These are phyloP conservation scores for Cybosia mesomella DNA, from an alignment of 2,888 invertebrate species.

Conservation along the genomic window DNA sequence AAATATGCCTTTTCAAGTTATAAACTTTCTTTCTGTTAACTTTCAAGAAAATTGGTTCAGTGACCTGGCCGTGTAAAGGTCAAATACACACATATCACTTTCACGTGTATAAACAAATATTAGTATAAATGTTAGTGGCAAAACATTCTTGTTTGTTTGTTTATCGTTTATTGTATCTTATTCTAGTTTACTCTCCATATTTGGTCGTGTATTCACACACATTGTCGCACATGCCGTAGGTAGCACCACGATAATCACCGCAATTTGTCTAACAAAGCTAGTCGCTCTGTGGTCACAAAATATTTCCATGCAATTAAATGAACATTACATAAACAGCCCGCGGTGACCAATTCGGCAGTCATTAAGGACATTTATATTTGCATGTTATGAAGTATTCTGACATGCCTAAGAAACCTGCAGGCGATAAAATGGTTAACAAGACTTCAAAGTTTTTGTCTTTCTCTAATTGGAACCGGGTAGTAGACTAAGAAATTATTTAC, in stretches of 20 bases:
- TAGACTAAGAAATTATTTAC: background rate
- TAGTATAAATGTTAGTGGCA: background rate
- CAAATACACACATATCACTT: background rate
- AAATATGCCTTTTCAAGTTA: too few relatives aligned
- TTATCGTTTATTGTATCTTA: too few relatives aligned
- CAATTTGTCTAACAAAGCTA: constrained; percentile 72
- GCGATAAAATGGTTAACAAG: constrained; percentile 22
- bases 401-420: constrained; percentile 30
- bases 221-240: constrained; percentile 16
- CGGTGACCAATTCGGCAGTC: constrained; percentile 69
- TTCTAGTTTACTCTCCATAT: background rate
- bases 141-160: too few relatives aligned
- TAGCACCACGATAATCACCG: constrained; percentile 58
- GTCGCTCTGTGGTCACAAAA: constrained; percentile 60
- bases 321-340: constrained; percentile 74
- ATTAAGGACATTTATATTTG: constrained; percentile 72
- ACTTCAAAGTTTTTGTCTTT: background rate
- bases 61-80: too few relatives aligned
- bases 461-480: background rate
- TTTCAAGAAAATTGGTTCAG: too few relatives aligned
- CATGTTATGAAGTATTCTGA: constrained; percentile 54
- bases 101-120: background rate
- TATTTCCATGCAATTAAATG: constrained; percentile 83
- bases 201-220: constrained; percentile 5
- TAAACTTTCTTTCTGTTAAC: too few relatives aligned